phyloP scores from a whole-genome alignment of 2,113 vertebrate species.

The Malurus cyaneus region DNA sequence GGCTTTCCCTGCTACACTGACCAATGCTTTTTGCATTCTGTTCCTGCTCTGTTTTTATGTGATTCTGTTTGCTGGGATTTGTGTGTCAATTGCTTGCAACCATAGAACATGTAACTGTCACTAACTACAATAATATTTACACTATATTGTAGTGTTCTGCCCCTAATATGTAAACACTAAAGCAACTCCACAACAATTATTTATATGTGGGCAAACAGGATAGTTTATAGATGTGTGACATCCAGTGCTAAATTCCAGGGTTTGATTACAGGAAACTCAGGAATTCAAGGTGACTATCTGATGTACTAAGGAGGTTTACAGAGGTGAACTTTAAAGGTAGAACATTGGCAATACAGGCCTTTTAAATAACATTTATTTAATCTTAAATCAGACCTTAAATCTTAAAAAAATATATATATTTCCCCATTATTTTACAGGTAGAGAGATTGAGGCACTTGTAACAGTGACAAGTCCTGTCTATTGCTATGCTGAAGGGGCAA shows the following conservation, averaged over 20 bases:
- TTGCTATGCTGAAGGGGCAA: background rate
- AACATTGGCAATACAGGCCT: background rate
- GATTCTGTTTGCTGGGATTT: background rate
- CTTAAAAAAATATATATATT: background rate
- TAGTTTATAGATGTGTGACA: background rate
- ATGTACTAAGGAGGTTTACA: background rate
- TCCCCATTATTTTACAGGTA: background rate
- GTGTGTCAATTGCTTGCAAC: background rate
- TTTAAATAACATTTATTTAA: background rate
- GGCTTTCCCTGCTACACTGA: background rate
- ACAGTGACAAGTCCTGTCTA: background rate
- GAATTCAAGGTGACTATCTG: background rate
- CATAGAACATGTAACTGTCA: background rate
- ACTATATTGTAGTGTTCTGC: background rate
- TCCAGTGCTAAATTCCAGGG: background rate
- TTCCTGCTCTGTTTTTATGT: background rate
- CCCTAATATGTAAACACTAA: background rate
- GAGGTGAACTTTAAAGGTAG: background rate
- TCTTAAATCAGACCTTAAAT: background rate
- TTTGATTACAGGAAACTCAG: background rate
- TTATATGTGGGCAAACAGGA: background rate
- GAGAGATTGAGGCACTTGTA: background rate
- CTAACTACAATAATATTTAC: background rate
- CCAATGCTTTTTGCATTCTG: background rate
- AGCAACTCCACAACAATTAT: background rate